Conservation (phyloP, 2,797 vertebrate genomes). For the Peromyscus aztecus region DNA sequence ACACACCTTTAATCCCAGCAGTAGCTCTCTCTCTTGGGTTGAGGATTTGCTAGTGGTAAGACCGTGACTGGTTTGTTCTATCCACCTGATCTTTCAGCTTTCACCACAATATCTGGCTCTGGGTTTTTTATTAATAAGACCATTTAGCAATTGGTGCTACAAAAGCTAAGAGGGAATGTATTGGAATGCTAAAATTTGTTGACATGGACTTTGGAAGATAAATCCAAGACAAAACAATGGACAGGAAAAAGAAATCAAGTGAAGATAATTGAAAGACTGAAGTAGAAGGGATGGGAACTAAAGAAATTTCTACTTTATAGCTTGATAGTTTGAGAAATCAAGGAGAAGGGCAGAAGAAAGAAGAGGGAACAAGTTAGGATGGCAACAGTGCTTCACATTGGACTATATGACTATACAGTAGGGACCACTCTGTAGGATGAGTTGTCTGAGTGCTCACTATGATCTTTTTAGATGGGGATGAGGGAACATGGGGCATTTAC, state of each 20-base stretch:
- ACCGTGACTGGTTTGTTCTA: too few relatives aligned
- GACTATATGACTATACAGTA: background rate
- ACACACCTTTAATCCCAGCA: too few relatives aligned
- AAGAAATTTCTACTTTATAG: slow-evolving; percentile 22
- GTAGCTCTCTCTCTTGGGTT: too few relatives aligned
- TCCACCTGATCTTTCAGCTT: too few relatives aligned
- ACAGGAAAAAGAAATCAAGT: slow-evolving; percentile 1
- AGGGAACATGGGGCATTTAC: background rate
- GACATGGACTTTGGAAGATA: slow-evolving; percentile 31
- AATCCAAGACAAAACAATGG: slow-evolving; percentile 12
- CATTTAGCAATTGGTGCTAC: too few relatives aligned
- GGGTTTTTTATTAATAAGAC: too few relatives aligned
- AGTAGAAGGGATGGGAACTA: background rate
- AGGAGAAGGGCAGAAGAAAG: background rate
- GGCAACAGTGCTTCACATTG: background rate
- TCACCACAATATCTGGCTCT: too few relatives aligned
- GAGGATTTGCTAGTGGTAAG: too few relatives aligned
- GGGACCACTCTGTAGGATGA: background rate
- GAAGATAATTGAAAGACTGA: background rate
- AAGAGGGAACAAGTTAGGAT: background rate
- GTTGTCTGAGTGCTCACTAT: background rate
- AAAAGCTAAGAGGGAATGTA: background rate
- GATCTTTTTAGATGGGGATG: background rate
- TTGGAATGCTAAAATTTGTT: slow-evolving; percentile 18
- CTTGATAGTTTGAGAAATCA: slow-evolving; percentile 32